Conservation (phyloP, 2,113 vertebrate species). For the Pheucticus melanocephalus region DNA sequence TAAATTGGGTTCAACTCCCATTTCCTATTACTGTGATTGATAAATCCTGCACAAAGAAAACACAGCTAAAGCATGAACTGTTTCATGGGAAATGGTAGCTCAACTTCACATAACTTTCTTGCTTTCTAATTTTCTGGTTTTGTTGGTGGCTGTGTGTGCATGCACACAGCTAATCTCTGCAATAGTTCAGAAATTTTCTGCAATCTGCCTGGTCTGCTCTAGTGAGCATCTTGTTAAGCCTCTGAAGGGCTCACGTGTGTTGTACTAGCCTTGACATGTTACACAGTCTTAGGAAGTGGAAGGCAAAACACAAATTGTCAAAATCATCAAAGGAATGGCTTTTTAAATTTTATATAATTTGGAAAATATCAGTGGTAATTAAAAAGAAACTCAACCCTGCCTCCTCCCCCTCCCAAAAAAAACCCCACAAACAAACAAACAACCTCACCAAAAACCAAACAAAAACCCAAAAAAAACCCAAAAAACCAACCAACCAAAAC, state of each 20-base stretch:
- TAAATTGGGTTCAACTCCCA: neutral
- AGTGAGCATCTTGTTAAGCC: neutral
- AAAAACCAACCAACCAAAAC: neutral
- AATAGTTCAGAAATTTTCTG: neutral
- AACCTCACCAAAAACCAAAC: too few species aligned
- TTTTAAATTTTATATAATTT: neutral
- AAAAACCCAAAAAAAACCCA: neutral
- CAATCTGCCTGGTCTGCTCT: neutral
- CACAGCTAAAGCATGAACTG: neutral
- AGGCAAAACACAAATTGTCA: slow-evolving; percentile 9
- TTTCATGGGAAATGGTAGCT: neutral
- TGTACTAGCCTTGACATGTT: neutral
- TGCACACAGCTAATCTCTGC: neutral
- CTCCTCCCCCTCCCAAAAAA: neutral
- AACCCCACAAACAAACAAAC: too few species aligned
- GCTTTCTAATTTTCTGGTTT: neutral
- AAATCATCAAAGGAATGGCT: neutral
- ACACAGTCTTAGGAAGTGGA: slow-evolving; percentile 18
- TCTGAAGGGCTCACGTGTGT: neutral
- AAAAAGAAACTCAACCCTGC: neutral
- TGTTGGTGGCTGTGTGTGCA: neutral
- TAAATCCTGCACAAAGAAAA: neutral
- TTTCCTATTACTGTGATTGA: neutral
- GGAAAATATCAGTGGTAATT: slow-evolving; percentile 2
- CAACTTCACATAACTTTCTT: neutral